Conservation (phyloP, 2,888 invertebrate genomes). For the Hipparchia semele region DNA sequence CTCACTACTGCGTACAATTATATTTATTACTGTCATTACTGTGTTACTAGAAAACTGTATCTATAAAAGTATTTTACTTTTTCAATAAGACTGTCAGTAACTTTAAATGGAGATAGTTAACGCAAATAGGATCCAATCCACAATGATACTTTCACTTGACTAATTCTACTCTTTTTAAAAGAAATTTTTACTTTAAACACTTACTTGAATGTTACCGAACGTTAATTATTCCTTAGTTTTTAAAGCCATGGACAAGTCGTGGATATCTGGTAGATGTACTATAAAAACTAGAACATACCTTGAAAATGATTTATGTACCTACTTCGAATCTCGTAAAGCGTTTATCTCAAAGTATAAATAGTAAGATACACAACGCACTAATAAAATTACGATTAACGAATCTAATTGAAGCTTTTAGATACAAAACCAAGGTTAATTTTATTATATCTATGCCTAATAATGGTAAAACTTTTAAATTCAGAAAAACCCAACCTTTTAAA, state of each 20-base stretch:
- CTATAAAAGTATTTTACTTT: no score
- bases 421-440: no score
- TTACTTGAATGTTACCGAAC: no score
- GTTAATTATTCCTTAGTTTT: no score
- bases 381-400: neutral
- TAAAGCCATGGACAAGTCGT: no score
- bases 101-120: no score
- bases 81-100: no score
- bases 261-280: neutral
- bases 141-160: neutral
- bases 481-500: neutral
- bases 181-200: neutral
- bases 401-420: neutral
- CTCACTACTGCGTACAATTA: neutral
- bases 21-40: no score
- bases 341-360: neutral
- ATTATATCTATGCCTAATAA: no score
- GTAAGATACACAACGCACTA: neutral
- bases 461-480: neutral
- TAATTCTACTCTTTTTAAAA: neutral
- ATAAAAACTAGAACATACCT: neutral
- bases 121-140: no score
- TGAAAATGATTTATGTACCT: neutral
- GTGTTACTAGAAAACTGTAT: no score
- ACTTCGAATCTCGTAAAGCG: neutral